These are phyloP conservation scores for Dinomys branickii DNA, from an alignment of 2,113 vertebrate species.

Conservation along the genomic window DNA sequence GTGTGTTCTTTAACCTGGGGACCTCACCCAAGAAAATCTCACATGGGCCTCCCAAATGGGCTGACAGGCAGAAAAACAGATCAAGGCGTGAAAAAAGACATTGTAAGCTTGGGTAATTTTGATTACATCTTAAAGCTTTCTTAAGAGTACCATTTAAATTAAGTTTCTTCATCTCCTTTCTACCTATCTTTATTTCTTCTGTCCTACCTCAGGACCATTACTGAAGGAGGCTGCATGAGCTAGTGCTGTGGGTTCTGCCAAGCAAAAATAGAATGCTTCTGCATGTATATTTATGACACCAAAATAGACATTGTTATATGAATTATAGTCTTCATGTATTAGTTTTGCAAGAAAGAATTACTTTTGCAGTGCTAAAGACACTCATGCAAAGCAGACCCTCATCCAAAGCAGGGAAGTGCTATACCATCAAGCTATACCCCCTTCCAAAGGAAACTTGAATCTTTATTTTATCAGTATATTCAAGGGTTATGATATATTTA, in stretches of 20 bases:
- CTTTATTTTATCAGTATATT: not conserved
- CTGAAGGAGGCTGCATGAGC: not conserved
- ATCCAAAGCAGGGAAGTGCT: not conserved
- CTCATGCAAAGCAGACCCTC: not conserved
- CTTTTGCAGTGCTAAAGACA: not conserved
- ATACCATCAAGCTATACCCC: not conserved
- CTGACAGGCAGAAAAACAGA: not conserved
- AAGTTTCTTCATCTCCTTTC: not conserved
- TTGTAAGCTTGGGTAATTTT: not conserved
- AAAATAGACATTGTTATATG: slow-evolving; percentile 27
- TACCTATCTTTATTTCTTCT: not conserved
- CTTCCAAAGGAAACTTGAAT: not conserved
- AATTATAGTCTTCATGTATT: slow-evolving; percentile 37
- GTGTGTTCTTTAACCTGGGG: not conserved
- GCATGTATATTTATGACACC: not conserved
- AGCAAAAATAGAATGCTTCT: not conserved
- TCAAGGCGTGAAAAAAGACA: not conserved
- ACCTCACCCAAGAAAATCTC: not conserved
- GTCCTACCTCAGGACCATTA: not conserved
- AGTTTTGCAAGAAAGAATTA: not conserved
- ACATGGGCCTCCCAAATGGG: not conserved
- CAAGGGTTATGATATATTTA: not conserved
- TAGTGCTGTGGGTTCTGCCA: not conserved
- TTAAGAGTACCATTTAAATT: not conserved
- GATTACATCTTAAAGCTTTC: not conserved